Evolutionary conservation across 2,888 invertebrate species (phyloP).

Genomic region (Mellilla xanthometata): DNA sequence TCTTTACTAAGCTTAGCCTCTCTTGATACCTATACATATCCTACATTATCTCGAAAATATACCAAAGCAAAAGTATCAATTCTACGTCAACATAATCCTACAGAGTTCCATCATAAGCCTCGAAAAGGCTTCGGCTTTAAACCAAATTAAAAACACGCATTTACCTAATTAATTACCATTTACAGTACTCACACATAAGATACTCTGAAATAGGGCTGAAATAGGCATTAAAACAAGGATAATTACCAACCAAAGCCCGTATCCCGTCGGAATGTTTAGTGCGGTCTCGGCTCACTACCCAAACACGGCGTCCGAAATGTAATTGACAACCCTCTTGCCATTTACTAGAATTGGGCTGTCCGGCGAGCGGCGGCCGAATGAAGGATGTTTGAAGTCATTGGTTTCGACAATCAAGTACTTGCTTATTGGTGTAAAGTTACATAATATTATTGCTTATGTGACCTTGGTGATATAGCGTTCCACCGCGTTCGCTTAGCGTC

Average conservation of each 20-base stretch:
- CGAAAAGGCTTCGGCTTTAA: no score
- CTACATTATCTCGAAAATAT: no score
- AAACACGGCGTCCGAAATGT: constrained; percentile 26
- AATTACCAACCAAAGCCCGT: constrained; percentile 24
- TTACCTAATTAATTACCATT: background rate
- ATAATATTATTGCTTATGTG: no score
- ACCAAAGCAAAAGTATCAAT: no score
- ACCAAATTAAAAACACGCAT: background rate
- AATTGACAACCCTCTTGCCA: constrained; percentile 34
- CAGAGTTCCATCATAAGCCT: no score
- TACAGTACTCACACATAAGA: background rate
- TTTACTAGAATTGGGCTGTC: constrained; percentile 33
- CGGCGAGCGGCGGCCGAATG: constrained; percentile 22
- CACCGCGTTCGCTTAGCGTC: no score
- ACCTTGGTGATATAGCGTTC: no score
- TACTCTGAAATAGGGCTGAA: no score
- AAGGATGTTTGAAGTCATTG: constrained; percentile 27
- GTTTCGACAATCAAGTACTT: constrained; percentile 2
- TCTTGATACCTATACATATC: no score
- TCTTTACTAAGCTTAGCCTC: no score
- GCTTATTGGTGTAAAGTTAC: no score
- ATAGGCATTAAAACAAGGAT: constrained; percentile 22
- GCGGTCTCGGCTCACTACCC: constrained; percentile 26
- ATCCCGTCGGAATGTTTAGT: constrained; percentile 28
- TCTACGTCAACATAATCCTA: no score